A percentile compares a stretch with the other conserved stretches of the same genome.
phyloP scores from a whole-genome alignment of 2,888 invertebrate species.

The Drosophila aldrichi region DNA sequence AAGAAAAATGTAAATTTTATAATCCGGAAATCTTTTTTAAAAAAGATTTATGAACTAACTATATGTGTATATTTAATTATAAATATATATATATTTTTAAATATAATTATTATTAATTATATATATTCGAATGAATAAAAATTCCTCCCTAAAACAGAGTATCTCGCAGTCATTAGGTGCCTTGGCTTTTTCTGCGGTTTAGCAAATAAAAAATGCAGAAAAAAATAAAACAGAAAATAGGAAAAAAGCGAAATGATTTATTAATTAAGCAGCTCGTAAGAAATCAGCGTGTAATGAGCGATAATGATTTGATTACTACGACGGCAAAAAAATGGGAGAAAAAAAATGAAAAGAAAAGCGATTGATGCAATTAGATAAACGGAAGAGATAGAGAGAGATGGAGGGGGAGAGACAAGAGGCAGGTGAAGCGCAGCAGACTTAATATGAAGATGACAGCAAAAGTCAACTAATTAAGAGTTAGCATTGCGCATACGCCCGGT shows the following conservation, averaged over 20 bases:
- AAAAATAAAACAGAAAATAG: too few relatives aligned
- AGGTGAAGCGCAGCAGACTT: constrained; percentile 11
- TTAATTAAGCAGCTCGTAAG: constrained; percentile 62
- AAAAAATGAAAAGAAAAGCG: not conserved
- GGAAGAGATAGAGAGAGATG: too few relatives aligned
- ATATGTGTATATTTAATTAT: too few relatives aligned
- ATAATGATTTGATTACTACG: constrained; percentile 75
- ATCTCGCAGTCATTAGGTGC: not conserved
- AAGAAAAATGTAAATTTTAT: too few relatives aligned
- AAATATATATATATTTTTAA: too few relatives aligned
- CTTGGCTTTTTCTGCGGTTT: constrained; percentile 8
- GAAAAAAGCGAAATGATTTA: constrained; percentile 58
- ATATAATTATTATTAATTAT: too few relatives aligned
- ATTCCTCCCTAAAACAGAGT: not conserved
- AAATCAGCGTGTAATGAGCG: constrained; percentile 67
- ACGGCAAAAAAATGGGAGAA: constrained; percentile 38
- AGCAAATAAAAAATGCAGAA: constrained; percentile 7
- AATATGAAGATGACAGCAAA: constrained; percentile 16
- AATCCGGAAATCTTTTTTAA: too few relatives aligned
- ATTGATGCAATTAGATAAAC: constrained; percentile 28
- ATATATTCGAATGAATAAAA: too few relatives aligned
- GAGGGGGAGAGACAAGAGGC: not conserved
- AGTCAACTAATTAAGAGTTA: constrained; percentile 54
- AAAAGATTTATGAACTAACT: too few relatives aligned
- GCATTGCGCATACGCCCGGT: constrained; percentile 35